Conservation (phyloP, 2,113 vertebrate genomes). For the Ictalurus punctatus region DNA sequence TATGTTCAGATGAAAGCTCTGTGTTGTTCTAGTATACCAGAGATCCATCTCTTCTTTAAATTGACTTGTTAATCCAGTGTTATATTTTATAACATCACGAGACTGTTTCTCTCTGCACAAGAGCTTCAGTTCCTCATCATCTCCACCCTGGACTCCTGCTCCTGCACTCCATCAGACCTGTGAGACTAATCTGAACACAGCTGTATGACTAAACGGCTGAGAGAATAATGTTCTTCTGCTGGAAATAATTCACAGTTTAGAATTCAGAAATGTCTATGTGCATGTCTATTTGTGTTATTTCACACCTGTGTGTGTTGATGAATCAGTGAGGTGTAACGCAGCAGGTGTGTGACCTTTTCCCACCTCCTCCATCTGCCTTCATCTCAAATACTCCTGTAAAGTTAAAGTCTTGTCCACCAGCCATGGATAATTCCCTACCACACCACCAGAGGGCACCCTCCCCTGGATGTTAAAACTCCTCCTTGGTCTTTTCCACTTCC, state of each 20-base stretch:
- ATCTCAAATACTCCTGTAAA: slow-evolving; percentile 28
- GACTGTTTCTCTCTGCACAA: neutral
- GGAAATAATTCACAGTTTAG: neutral
- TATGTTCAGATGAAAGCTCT: neutral
- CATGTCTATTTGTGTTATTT: slow-evolving; percentile 29
- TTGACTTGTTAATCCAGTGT: neutral
- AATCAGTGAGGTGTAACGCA: slow-evolving; percentile 40
- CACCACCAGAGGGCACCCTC: neutral
- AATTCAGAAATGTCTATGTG: neutral
- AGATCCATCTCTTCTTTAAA: neutral
- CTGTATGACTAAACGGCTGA: neutral
- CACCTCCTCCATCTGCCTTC: slow-evolving; percentile 47
- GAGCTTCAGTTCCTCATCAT: neutral
- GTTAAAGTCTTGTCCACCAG: neutral
- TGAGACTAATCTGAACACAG: neutral
- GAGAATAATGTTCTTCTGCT: neutral
- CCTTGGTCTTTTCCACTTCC: neutral
- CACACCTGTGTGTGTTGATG: slow-evolving; percentile 39
- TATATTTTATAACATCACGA: neutral
- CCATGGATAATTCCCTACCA: slow-evolving; percentile 9
- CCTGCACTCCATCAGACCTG: neutral
- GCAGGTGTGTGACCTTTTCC: slow-evolving; percentile 52
- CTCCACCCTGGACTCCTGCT: neutral
- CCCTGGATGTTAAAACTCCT: neutral
- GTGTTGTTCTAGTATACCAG: neutral